Conservation (phyloP, 2,113 vertebrate species). For the Capreolus pygargus region DNA sequence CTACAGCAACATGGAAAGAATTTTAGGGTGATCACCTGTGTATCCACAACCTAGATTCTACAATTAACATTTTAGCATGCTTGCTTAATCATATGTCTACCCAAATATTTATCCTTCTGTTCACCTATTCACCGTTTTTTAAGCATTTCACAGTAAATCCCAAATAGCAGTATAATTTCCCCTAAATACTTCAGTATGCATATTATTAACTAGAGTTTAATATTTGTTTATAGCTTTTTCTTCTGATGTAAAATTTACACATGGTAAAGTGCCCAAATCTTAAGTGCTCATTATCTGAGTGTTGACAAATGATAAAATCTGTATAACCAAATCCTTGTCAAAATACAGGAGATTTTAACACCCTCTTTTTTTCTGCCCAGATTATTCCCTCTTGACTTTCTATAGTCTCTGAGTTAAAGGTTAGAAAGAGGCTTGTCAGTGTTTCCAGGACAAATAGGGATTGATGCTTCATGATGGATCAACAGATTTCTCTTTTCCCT, state of each 20-base stretch:
- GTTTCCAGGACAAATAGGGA: background rate
- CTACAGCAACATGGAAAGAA: background rate
- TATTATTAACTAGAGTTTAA: background rate
- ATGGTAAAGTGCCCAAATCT: background rate
- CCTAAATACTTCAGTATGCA: background rate
- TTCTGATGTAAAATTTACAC: background rate
- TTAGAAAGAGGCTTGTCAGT: background rate
- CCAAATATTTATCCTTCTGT: background rate
- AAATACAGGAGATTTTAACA: background rate
- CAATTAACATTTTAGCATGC: background rate
- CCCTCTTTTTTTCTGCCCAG: background rate
- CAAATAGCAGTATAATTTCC: background rate
- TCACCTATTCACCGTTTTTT: background rate
- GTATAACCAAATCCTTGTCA: background rate
- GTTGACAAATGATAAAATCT: background rate
- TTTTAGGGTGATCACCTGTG: background rate
- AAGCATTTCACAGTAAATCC: background rate
- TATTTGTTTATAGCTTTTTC: background rate
- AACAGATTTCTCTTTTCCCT: background rate
- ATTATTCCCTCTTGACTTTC: constrained; percentile 36
- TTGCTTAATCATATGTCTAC: background rate
- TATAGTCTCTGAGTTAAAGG: constrained; percentile 27
- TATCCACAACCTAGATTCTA: background rate
- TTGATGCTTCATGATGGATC: background rate
- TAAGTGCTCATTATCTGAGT: constrained; percentile 14